These are phyloP conservation scores for Stenchaetothrips biformis DNA, from an alignment of 2,888 invertebrate genomes.

Conservation along the genomic window DNA sequence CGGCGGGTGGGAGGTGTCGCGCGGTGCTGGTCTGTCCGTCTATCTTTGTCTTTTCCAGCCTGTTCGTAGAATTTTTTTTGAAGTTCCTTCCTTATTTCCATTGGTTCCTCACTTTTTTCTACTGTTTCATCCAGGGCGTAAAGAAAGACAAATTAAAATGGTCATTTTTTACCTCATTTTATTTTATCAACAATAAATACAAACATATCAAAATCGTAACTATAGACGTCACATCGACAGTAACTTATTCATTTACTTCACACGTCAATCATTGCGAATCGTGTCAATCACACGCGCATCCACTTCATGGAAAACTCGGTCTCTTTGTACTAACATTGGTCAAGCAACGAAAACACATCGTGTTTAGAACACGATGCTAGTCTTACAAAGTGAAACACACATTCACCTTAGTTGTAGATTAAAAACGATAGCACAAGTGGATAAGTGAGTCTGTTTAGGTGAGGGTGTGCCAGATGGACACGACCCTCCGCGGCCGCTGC, in stretches of 20 bases:
- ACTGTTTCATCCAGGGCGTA: too few relatives aligned
- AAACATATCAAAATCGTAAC: neutral
- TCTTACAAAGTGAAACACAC: neutral
- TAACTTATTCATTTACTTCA: neutral
- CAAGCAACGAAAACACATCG: neutral
- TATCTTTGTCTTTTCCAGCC: too few relatives aligned
- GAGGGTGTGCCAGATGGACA: constrained; percentile 45
- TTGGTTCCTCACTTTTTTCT: too few relatives aligned
- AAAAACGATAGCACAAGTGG: too few relatives aligned
- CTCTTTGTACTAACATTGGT: neutral
- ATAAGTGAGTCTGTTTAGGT: constrained; percentile 40
- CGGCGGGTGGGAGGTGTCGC: neutral
- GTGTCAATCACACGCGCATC: neutral
- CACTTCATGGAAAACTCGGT: neutral
- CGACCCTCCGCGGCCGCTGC: constrained; percentile 46
- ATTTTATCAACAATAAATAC: neutral
- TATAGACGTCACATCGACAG: neutral
- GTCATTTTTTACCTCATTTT: neutral
- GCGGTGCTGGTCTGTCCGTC: neutral
- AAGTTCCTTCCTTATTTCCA: too few relatives aligned
- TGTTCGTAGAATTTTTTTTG: too few relatives aligned
- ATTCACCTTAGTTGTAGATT: neutral
- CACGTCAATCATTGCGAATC: neutral
- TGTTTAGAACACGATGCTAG: neutral
- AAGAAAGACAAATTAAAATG: too few relatives aligned